These are phyloP conservation scores for Deilephila elpenor DNA, from an alignment of 2,888 invertebrate species.

Conservation along the genomic window DNA sequence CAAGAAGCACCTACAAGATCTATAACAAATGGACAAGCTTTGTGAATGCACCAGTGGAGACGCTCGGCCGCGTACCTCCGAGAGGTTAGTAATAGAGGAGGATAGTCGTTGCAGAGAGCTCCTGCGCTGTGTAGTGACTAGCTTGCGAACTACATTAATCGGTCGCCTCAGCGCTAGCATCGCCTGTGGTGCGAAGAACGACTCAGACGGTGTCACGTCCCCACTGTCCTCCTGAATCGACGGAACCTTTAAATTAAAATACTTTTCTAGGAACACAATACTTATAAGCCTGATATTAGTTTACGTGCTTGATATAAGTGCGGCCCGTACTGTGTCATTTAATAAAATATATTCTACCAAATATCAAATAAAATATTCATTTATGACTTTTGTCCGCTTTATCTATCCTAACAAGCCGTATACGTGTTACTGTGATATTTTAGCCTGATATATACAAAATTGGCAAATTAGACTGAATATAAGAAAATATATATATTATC, in stretches of 20 bases:
- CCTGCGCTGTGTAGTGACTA: slow-evolving; percentile 79
- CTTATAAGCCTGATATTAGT: slow-evolving; percentile 4
- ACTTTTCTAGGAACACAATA: slow-evolving; percentile 48
- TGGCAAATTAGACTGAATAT: too few relatives aligned
- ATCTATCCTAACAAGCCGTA: slow-evolving; percentile 21
- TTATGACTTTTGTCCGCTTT: slow-evolving; percentile 15
- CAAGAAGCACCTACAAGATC: neutral
- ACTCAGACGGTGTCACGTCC: slow-evolving; percentile 64
- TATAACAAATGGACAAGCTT: slow-evolving; percentile 6
- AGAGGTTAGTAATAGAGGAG: slow-evolving; percentile 79
- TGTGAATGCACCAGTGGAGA: slow-evolving; percentile 67
- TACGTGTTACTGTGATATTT: neutral
- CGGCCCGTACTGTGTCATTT: neutral
- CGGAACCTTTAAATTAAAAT: slow-evolving; percentile 77
- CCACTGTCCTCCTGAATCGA: slow-evolving; percentile 73
- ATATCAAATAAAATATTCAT: slow-evolving; percentile 28
- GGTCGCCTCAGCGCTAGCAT: slow-evolving; percentile 76
- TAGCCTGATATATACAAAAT: neutral
- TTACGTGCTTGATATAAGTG: slow-evolving; percentile 6
- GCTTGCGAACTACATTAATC: slow-evolving; percentile 80
- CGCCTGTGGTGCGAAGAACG: slow-evolving; percentile 71
- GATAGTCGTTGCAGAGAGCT: slow-evolving; percentile 79
- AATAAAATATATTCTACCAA: slow-evolving; percentile 14
- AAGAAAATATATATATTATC: too few relatives aligned
- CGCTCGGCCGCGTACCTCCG: slow-evolving; percentile 76